These are phyloP conservation scores for Alcis repandata DNA, from an alignment of 2,888 invertebrate species.

Conservation along the genomic window DNA sequence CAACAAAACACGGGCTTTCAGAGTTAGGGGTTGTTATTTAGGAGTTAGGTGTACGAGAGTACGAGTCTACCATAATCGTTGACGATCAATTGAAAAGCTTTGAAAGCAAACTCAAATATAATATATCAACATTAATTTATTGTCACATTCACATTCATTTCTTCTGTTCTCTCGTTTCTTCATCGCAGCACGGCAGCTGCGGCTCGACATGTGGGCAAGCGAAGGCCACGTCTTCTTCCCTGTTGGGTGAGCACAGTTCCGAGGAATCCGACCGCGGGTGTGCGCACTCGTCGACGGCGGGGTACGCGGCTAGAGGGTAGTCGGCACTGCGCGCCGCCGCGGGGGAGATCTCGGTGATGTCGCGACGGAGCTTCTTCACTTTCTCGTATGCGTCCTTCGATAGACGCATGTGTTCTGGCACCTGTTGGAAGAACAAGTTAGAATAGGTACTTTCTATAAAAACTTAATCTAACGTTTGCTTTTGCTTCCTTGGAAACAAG, in stretches of 20 bases:
- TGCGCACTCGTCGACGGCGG: conserved; percentile 60
- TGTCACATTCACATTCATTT: neutral
- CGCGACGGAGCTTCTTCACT: conserved; percentile 70
- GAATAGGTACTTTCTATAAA: too few relatives aligned
- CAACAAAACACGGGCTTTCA: too few relatives aligned
- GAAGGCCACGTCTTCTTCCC: conserved; percentile 77
- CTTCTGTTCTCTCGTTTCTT: conserved; percentile 41
- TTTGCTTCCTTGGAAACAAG: too few relatives aligned
- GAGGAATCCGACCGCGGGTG: conserved; percentile 56
- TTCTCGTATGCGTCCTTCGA: conserved; percentile 71
- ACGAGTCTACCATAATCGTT: too few relatives aligned
- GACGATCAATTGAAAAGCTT: too few relatives aligned
- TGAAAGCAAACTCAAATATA: neutral
- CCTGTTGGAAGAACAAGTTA: conserved; percentile 49
- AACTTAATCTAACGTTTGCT: too few relatives aligned
- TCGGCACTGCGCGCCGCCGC: conserved; percentile 66
- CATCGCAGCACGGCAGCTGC: conserved; percentile 68
- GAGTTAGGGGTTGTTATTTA: too few relatives aligned
- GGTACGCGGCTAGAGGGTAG: conserved; percentile 58
- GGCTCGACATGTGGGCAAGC: conserved; percentile 71
- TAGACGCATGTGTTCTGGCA: conserved; percentile 76
- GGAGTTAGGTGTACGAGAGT: too few relatives aligned
- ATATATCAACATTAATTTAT: conserved; percentile 6
- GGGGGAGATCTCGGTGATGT: conserved; percentile 73
- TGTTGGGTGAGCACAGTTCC: conserved; percentile 62